Conservation (phyloP, 2,113 vertebrate species). For the Todiramphus chloris region DNA sequence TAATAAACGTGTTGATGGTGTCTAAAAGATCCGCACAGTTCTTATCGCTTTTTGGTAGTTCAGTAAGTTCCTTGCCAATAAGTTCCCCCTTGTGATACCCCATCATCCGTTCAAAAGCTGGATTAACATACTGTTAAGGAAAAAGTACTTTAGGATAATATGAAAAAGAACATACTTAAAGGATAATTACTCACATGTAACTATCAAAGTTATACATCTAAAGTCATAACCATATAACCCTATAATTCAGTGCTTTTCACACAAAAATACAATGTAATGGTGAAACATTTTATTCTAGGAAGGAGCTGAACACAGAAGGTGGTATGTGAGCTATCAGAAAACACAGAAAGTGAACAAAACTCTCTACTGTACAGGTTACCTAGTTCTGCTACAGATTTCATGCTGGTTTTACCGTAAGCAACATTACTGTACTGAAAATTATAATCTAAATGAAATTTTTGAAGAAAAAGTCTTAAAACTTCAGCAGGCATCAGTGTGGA, state of each 20-base stretch:
- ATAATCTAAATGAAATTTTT: background rate
- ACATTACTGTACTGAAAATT: background rate
- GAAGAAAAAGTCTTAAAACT: background rate
- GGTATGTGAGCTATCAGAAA: background rate
- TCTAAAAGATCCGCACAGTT: conserved; percentile 89
- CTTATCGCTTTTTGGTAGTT: conserved; percentile 91
- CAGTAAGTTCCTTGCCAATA: conserved; percentile 91
- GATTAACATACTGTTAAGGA: conserved; percentile 89
- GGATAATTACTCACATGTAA: background rate
- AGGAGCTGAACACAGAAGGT: background rate
- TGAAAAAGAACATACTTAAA: background rate
- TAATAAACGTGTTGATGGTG: conserved; percentile 91
- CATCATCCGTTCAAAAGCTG: conserved; percentile 94
- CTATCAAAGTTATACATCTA: background rate
- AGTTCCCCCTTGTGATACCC: conserved; percentile 92
- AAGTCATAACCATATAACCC: background rate
- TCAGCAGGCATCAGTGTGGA: background rate
- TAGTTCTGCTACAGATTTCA: background rate
- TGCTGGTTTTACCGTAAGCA: background rate
- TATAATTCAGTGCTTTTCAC: background rate
- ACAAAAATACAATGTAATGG: background rate
- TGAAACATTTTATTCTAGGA: background rate
- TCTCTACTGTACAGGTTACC: background rate
- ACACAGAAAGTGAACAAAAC: background rate
- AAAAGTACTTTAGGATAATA: background rate